Conservation (phyloP, 2,797 vertebrate genomes). For the Serranus cabrilla region DNA sequence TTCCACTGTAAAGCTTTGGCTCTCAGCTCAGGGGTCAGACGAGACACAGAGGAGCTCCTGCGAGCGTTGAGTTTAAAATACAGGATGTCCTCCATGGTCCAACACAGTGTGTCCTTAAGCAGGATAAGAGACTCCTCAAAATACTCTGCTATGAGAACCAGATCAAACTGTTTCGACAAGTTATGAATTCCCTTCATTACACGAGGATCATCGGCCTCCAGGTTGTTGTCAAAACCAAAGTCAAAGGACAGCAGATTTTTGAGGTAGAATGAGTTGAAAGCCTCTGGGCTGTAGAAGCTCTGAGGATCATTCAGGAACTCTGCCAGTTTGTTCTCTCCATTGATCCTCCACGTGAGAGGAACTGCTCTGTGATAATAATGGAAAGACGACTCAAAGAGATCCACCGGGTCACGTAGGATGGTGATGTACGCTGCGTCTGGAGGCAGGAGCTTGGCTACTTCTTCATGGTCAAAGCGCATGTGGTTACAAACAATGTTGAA, state of each 20-base stretch:
- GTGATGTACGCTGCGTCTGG: slow-evolving; percentile 88
- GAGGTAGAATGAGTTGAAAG: slow-evolving; percentile 94
- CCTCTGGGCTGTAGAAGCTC: slow-evolving; percentile 87
- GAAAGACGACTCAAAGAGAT: slow-evolving; percentile 95
- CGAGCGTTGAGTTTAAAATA: slow-evolving; percentile 94
- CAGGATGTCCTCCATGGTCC: slow-evolving; percentile 92
- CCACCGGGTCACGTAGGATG: slow-evolving; percentile 91
- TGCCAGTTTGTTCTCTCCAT: slow-evolving; percentile 85
- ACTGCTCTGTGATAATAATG: slow-evolving; percentile 90
- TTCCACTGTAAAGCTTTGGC: slow-evolving; percentile 91
- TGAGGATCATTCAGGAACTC: slow-evolving; percentile 88
- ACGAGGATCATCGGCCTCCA: slow-evolving; percentile 82
- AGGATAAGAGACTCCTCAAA: slow-evolving; percentile 96
- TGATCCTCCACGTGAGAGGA: slow-evolving; percentile 92
- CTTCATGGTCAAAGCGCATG: slow-evolving; percentile 92
- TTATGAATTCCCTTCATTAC: slow-evolving; percentile 83
- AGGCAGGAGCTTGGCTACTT: slow-evolving; percentile 90
- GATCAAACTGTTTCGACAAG: slow-evolving; percentile 87
- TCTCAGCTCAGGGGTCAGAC: slow-evolving; percentile 85
- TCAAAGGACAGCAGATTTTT: slow-evolving; percentile 95
- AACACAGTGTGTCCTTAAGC: slow-evolving; percentile 93
- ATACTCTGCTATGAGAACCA: slow-evolving; percentile 93
- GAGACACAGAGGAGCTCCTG: slow-evolving; percentile 84
- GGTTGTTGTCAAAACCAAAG: slow-evolving; percentile 91
- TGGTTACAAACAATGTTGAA: slow-evolving; percentile 97